Evolutionary conservation across 2,888 invertebrate species (phyloP), one percentile per base, ranked within the genome.

Genomic region (Eugnorisma glareosa): DNA sequence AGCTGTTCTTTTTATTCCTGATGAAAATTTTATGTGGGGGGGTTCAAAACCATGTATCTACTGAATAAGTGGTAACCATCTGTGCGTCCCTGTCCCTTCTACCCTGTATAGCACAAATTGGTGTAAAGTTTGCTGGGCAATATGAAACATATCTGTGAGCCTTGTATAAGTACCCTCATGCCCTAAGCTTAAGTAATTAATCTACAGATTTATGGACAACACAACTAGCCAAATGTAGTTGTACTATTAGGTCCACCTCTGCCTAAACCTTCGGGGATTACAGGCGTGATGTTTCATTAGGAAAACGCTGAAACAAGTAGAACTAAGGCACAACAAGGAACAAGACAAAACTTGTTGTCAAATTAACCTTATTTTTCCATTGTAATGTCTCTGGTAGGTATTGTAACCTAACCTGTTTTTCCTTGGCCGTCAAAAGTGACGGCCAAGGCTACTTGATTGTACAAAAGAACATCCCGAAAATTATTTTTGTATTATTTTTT

Each of bases 401-500:
- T 51, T 37, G 48, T 4, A 35, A 66, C 24, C 35, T 31, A 28
- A 73, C 35, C 74, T 73, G 15, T 74, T 66, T 79, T 4, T 28
- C 8, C 7, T 54, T 48, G 2, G 13, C 51, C 71, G 75, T 79
- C 67, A 67, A 15, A n/a, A 35, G 7, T 78, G 78, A 81, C 73
- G 67, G 51, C 45, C 28, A 66, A 76, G 2, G 28, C 45, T 57
- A 48, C 57, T 70, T 70, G 66, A 76, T 68, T 72, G 63, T 67
- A 57, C 68, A 71, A 83, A 79, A 85, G 84, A 84, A 86, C 35
- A 54, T 35, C 8, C 13, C 21, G 71, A 59, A 74, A 73, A 75
- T 67, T 73, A 45, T 48, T 81, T 75, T 81, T 79, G 45, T 86
- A 73, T 66, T n/a, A 54, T 75, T 79, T 83, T 78, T 84, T 75